Evolutionary conservation across 2,888 invertebrate genomes (phyloP), one percentile per base, ranked within the genome.

Genomic region (Lithophane socia): DNA sequence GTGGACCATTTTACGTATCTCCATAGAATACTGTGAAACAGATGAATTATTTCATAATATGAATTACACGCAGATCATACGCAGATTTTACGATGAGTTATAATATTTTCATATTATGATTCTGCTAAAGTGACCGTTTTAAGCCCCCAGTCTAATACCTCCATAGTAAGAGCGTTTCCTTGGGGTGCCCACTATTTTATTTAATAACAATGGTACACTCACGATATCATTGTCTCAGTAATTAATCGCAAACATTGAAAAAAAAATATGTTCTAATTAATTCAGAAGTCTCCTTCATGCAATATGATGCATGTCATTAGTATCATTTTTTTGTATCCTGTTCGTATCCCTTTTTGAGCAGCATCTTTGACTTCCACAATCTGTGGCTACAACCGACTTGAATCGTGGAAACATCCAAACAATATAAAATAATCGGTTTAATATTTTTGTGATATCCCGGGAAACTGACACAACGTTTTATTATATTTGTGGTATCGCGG

Each of bases 401-500:
- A 42, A n/a, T 21, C 13, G 21, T 8, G 12, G 37, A 63, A 64
- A 13, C 8, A 13, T 64, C 3, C 21, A 7, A 64, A 64, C 21
- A 64, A 21, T 21, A 7, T 37, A 37, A 63, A n/a, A 64, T 42
- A 1, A 42, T 64, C 2, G n/a, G n/a, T 24, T 24, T 24, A 29
- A 1, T 29, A 29, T 29, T 29, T 29, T n/a, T 1, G 29, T 29
- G 29, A 29, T 29, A 29, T 29, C 75, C 56, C 29, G 21, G 65
- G 69, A 76, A 69, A 13, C 2, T 37, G 37, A 37, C 37, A 37
- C 37, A 37, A 37, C 37, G 2, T 37, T 37, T 7, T 4, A n/a
- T 72, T 72, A 37, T 71, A 29, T n/a, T n/a, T n/a, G 29, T 29
- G 29, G 1, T 29, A 29, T 29, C 75, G 60, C 29, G 21, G 65